A percentile compares a stretch with the other conserved stretches of the same genome.
Evolutionary conservation across 2,888 invertebrate genomes (phyloP).

Genomic region (Brachypalpus laphriformis): DNA sequence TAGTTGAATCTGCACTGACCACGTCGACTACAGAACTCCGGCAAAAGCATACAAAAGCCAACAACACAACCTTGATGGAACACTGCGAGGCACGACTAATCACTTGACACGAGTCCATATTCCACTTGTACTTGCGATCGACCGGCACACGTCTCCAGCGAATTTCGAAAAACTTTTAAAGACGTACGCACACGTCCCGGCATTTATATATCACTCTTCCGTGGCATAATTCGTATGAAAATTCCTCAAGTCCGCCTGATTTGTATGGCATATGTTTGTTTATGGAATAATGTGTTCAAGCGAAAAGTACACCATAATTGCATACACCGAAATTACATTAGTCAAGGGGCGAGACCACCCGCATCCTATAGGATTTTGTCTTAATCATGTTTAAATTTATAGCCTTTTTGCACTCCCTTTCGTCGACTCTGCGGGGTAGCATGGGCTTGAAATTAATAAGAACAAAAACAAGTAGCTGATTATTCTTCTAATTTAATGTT

Average conservation of each 20-base stretch:
- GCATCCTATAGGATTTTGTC: constrained; percentile 60
- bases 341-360: constrained; percentile 64
- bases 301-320: constrained; percentile 68
- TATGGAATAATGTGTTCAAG: constrained; percentile 6
- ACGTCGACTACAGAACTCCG: constrained; percentile 12
- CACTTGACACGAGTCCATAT: constrained; percentile 66
- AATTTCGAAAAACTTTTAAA: constrained; percentile 47
- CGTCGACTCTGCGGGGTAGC: background rate
- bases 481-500: constrained; percentile 10
- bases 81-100: constrained; percentile 64
- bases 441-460: constrained; percentile 13
- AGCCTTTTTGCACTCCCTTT: constrained; percentile 41
- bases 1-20: constrained; percentile 57
- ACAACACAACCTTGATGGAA: constrained; percentile 48
- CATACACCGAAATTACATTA: constrained; percentile 71
- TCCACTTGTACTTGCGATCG: constrained; percentile 21
- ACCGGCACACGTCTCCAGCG: constrained; percentile 21
- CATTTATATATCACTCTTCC: constrained; percentile 59
- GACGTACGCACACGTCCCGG: constrained; percentile 27
- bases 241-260: constrained; percentile 45
- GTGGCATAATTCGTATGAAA: constrained; percentile 54
- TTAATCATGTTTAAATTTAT: constrained; percentile 72
- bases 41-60: constrained; percentile 37
- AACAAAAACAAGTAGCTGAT: constrained; percentile 24
- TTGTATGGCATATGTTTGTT: constrained; percentile 16